phyloP scores from a whole-genome alignment of 53 echinoderm and acorn worm species.

The Holothuria leucospilota region DNA sequence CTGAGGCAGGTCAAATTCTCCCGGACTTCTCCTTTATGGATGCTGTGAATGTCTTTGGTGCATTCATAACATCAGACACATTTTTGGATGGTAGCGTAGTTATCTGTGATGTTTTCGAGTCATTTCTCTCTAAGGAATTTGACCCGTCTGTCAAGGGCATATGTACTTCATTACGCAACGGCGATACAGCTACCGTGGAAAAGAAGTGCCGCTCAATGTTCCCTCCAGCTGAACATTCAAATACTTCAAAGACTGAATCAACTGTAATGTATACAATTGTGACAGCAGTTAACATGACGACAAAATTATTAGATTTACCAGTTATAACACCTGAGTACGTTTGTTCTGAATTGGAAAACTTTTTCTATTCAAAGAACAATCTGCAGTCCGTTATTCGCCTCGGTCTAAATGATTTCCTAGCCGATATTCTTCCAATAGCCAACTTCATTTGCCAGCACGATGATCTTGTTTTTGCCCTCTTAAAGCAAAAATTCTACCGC shows the following conservation, averaged over 20 bases:
- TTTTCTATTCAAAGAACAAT: background rate
- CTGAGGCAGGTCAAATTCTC: background rate
- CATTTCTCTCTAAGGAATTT: background rate
- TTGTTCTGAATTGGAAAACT: background rate
- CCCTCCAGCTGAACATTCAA: background rate
- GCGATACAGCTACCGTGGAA: background rate
- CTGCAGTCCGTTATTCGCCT: constrained; percentile 2
- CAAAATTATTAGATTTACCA: background rate
- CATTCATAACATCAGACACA: background rate
- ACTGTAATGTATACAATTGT: background rate
- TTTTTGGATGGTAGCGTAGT: background rate
- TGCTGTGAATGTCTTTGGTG: background rate
- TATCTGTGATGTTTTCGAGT: constrained; percentile 5
- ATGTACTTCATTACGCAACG: background rate
- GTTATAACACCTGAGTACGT: background rate
- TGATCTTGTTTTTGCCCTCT: too few species aligned
- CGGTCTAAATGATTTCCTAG: background rate
- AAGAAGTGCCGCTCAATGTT: background rate
- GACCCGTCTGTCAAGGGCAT: background rate
- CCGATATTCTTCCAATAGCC: background rate
- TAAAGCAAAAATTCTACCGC: too few species aligned
- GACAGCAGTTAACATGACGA: background rate
- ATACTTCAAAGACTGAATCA: background rate
- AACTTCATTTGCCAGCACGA: background rate
- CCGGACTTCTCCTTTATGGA: background rate